Conservation (phyloP, 2,113 vertebrate species). For the Scortum barcoo region DNA sequence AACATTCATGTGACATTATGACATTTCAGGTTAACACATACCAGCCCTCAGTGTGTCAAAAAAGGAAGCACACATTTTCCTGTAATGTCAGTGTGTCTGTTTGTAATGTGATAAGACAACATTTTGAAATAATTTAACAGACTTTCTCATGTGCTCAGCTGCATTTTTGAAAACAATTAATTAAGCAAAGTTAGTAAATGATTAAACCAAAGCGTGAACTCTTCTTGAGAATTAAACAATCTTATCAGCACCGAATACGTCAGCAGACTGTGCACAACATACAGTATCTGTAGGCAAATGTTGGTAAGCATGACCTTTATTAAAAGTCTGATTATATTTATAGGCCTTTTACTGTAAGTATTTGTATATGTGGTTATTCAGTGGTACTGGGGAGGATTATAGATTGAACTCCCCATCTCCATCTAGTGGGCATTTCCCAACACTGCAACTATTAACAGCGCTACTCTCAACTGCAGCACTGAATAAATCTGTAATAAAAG, state of each 20-base stretch:
- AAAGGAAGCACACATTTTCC: not conserved
- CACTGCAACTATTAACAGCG: constrained; percentile 1
- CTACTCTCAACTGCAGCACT: too few species aligned
- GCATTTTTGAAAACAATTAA: not conserved
- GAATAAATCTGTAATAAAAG: not conserved
- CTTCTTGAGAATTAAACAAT: not conserved
- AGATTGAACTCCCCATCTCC: not conserved
- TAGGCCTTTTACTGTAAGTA: not conserved
- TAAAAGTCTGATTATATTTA: not conserved
- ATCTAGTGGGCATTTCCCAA: constrained; percentile 32
- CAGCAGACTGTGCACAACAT: not conserved
- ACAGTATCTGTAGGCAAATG: not conserved
- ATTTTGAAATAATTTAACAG: not conserved
- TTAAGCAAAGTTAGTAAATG: not conserved
- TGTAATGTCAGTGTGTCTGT: not conserved
- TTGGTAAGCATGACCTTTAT: not conserved
- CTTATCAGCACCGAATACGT: not conserved
- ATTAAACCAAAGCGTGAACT: not conserved
- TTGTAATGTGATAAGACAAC: too few species aligned
- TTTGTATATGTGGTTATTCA: too few species aligned
- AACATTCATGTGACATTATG: too few species aligned
- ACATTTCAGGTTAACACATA: not conserved
- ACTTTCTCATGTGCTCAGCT: not conserved
- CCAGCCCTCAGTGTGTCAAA: not conserved
- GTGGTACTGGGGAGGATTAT: too few species aligned